These are phyloP conservation scores for Paguma larvata DNA, from an alignment of 2,797 vertebrate genomes.

Conservation along the genomic window DNA sequence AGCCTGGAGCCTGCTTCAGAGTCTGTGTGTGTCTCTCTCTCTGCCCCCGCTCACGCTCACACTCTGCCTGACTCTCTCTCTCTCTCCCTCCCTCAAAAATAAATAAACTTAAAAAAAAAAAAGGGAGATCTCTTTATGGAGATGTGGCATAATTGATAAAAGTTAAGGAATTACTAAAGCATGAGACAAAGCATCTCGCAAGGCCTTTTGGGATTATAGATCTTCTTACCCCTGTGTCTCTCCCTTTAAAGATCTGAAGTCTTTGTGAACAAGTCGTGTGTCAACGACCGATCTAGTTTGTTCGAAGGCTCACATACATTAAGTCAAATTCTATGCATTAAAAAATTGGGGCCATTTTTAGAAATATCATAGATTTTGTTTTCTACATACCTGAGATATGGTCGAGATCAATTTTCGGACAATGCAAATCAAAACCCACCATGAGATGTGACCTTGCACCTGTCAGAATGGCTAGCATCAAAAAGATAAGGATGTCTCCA, in stretches of 20 bases:
- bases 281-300: not conserved
- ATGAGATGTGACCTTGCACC: too few relatives aligned
- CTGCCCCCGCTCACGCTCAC: too few relatives aligned
- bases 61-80: too few relatives aligned
- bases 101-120: too few relatives aligned
- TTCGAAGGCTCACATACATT: not conserved
- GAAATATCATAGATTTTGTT: not conserved
- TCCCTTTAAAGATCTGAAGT: not conserved
- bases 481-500: too few relatives aligned
- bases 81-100: too few relatives aligned
- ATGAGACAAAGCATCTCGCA: not conserved
- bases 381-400: not conserved
- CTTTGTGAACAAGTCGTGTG: not conserved
- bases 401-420: not conserved
- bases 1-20: too few relatives aligned
- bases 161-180: too few relatives aligned
- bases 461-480: too few relatives aligned
- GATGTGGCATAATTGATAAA: not conserved
- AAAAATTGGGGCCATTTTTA: not conserved
- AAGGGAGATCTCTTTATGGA: not conserved
- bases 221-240: not conserved
- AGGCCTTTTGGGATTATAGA: rapidly evolving
- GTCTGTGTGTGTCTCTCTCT: too few relatives aligned
- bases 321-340: not conserved
- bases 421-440: too few relatives aligned